Base-by-base conservation (phyloP, 2,797 vertebrate species). In the Pangasius larnaudii region DNA sequence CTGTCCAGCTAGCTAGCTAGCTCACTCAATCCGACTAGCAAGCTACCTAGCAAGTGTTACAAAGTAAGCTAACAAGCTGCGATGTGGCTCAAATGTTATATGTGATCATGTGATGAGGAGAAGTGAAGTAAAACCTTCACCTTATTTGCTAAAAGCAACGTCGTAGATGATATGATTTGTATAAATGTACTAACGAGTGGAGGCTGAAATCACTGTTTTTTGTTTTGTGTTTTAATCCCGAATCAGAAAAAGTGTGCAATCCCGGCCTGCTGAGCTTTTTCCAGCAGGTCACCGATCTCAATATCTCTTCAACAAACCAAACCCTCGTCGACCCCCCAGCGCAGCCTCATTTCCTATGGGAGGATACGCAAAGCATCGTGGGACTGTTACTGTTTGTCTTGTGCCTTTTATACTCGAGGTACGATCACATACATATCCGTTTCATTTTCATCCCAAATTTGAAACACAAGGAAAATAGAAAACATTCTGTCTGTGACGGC, bases 321-420 rank as follows among this genome's bases (percentile, higher is more conserved):
- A 84, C 81, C 81, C n/a, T 51, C 9, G 1, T 22, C 24, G 56
- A 90, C 89, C 89, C 93, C 89, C 91, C 93, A 89, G 0, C 93
- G 18, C 65, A 94, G 78, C 92, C 95, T 7, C 92, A 96, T 91
- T 91, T 97, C 19, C 96, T 96, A 92, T 97, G 96, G 96, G 96
- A 97, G 96, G 97, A 98, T 51, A 90, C 92, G 56, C 97, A 99
- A 94, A 98, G 94, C 88, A 90, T 97, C 4, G 89, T 97, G 82
- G 98, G 97, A 14, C 92, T 99, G 1, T 0, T 93, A 2, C 92
- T 99, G 87, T 98, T 98, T 90, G 94, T 98, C 88, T 59, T 97
- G 58, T 99, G 98, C 92, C 97, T 99, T 89, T 88, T 98, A 42
- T 99, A 97, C 93, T 99, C 98, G 67, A 98, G 98, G 98, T 99